These are phyloP conservation scores for Tryphoninae sp. DNA, from an alignment of 2,888 invertebrate species.

Conservation along the genomic window DNA sequence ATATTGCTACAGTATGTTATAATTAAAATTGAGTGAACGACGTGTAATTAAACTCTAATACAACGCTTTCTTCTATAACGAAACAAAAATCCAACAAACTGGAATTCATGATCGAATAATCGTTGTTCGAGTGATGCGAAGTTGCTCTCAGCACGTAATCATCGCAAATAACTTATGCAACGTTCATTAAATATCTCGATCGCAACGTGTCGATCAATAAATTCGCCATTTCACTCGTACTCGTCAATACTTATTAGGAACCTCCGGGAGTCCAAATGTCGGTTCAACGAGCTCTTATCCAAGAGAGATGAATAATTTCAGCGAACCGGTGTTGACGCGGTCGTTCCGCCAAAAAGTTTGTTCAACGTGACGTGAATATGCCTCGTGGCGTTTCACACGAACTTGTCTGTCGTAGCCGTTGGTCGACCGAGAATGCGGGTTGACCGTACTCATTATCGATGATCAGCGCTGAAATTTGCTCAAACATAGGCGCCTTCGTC, in stretches of 20 bases:
- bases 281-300: neutral
- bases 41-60: too few relatives aligned
- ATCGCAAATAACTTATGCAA: neutral
- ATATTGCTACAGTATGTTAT: too few relatives aligned
- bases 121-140: neutral
- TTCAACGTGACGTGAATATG: slow-evolving; percentile 57
- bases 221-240: slow-evolving; percentile 2
- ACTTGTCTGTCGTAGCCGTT: neutral
- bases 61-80: too few relatives aligned
- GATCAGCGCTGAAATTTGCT: slow-evolving; percentile 53
- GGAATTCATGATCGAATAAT: neutral
- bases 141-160: neutral
- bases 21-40: too few relatives aligned
- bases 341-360: slow-evolving; percentile 33
- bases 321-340: slow-evolving; percentile 27
- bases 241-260: neutral
- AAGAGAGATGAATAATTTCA: slow-evolving; percentile 21
- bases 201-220: slow-evolving; percentile 16
- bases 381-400: slow-evolving; percentile 26
- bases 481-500: slow-evolving; percentile 43
- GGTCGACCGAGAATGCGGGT: slow-evolving; percentile 43
- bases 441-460: slow-evolving; percentile 57
- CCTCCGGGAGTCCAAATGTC: neutral
- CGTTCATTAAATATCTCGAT: slow-evolving; percentile 5
- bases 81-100: too few relatives aligned